Evolutionary conservation across 1,140 invertebrate genomes (phyloP).

Genomic region (Lasioglossum baleicum): DNA sequence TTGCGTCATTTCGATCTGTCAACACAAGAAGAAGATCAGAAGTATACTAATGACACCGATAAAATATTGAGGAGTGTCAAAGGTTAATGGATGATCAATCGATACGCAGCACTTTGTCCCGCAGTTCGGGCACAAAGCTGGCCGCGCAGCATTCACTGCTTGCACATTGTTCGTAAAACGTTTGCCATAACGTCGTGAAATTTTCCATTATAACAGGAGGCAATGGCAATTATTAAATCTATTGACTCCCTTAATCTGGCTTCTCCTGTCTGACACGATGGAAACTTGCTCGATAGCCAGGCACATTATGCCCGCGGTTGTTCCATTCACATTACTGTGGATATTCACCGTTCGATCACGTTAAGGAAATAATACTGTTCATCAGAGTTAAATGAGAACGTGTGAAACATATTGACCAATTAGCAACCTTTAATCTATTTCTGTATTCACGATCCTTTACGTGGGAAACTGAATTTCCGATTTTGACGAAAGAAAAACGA

Average conservation of each 20-base stretch:
- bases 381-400: no score
- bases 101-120: slow-evolving; percentile 28
- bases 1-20: not conserved
- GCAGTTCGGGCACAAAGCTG: not conserved
- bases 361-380: no score
- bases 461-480: no score
- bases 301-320: not conserved
- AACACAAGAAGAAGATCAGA: not conserved
- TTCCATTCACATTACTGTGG: not conserved
- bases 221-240: not conserved
- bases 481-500: no score
- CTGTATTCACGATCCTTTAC: no score
- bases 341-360: no score
- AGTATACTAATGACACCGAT: slow-evolving; percentile 16
- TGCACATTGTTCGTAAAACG: slow-evolving; percentile 16
- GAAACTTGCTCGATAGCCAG: not conserved
- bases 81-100: slow-evolving; percentile 37
- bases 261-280: not conserved
- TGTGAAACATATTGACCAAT: no score
- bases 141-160: not conserved
- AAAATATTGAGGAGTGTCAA: slow-evolving; percentile 27
- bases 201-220: slow-evolving; percentile 14
- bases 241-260: not conserved
- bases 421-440: no score
- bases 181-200: slow-evolving; percentile 13